Base-by-base conservation (phyloP, 2,888 invertebrate species). In the Drosophila quinaria region DNA sequence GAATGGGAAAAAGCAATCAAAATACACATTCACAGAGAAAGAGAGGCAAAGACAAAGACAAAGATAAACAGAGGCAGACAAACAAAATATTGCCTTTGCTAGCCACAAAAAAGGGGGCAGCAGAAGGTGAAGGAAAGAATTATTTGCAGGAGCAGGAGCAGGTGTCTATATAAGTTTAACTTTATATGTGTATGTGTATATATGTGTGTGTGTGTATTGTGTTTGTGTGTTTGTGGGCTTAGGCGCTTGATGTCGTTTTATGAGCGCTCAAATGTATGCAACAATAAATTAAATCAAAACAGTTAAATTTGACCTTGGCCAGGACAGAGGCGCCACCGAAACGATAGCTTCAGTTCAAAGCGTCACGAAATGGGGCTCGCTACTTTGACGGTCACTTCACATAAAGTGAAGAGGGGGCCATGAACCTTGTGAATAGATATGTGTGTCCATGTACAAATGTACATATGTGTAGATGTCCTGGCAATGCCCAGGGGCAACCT, bases 261-360 rank as follows among this genome's bases (percentile, higher is more conserved):
- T 68, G 85, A 77, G 64, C 77, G 68, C 78, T 71, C 61, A 74
- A 80, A 79, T 85, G 79, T 78, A 74, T 81, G 88, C 86, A 84
- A 80, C 81, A 74, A 87, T 87, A 87, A 87, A 88, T 87, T 86
- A 84, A 86, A 87, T 86, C 81, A 86, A 78, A 86, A 81, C 87
- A 78, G 78, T 81, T 70, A 81, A 80, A 73, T 80, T 88, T 88
- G 86, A 88, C 88, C 86, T 87, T 88, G 84, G 70, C 50, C 70
- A 66, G 63, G 44, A 44, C 69, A 71, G 78, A 58, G 71, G 64
- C 80, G 78, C 62, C 80, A 50, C 25, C 33, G 46, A 59, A 64
- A 56, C 60, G 52, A 31, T 44, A 39, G 47, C 50, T 41, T 22
- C 25, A 47, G 42, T 60, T 50, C 60, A 61, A 70, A 73, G n/a